Evolutionary conservation across 2,113 vertebrate species (phyloP).

Genomic region (Halichoerus grypus): DNA sequence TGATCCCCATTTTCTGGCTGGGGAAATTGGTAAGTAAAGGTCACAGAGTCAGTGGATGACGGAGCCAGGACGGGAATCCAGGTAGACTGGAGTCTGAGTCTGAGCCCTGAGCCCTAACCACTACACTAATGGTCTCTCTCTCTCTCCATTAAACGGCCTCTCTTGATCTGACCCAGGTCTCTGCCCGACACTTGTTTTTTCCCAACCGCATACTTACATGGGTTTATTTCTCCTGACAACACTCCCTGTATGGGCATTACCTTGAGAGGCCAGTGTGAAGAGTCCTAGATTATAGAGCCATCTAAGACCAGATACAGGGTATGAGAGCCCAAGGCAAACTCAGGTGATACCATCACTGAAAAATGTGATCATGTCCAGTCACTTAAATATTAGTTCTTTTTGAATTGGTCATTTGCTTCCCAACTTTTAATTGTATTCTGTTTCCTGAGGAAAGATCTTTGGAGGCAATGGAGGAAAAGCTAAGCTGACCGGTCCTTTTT

Average conservation of each 20-base stretch:
- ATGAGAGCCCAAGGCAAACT: neutral
- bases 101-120: neutral
- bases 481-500: neutral
- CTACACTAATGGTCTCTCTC: too few species aligned
- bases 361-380: neutral
- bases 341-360: neutral
- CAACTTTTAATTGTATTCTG: neutral
- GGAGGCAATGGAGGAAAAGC: neutral
- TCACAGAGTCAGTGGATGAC: too few species aligned
- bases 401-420: neutral
- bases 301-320: neutral
- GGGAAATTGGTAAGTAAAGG: too few species aligned
- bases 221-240: neutral
- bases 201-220: neutral
- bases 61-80: neutral
- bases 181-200: neutral
- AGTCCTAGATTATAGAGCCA: too few species aligned
- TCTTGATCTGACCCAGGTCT: neutral
- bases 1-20: too few species aligned
- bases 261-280: neutral
- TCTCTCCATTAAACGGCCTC: neutral
- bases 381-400: neutral
- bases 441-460: constrained; percentile 7
- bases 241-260: neutral
- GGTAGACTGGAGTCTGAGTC: neutral